Evolutionary conservation across 1,140 invertebrate species (phyloP), one percentile per base, ranked within the genome.

Genomic region (Rhagoletis pomonella): DNA sequence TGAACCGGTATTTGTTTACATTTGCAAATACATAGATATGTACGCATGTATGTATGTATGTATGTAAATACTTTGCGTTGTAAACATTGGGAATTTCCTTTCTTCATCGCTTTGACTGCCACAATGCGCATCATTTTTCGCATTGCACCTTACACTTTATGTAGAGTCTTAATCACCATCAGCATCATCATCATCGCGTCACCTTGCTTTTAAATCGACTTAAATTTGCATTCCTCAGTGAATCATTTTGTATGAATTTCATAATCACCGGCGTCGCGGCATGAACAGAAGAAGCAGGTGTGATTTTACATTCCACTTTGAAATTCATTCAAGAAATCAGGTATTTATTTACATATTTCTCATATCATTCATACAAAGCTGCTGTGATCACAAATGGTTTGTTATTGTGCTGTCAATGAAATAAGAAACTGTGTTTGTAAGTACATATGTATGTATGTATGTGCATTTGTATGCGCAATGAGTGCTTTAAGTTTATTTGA

Each of bases 271-370:
- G 81, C 77, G 29, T 6, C 67, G 44, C n/a, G 47, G 12, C 77
- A 84, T 19, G 6, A 84, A 10, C 44, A 84, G 29, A 39, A 55
- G 47, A 19, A 50, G 77, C 47, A 55, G 42, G 67, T 44, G 67
- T 44, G 42, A 73, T 73, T n/a, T n/a, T 73, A 42, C 67, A 73
- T 73, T 73, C 67, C 29, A 73, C 12, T 73, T 47, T 73, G 67
- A 73, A 73, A 73, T 73, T 73, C 67, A 73, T 73, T 73, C 42
- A 73, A 73, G 42, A 73, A n/a, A 73, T 73, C 67, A 73, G 67
- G 67, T 73, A 73, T 73, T 14, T 73, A n/a, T n/a, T n/a, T n/a
- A n/a, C n/a, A n/a, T n/a, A n/a, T n/a, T 14, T 73, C 67, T 73
- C 39, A 47, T 73, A 73, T 73, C 67, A 73, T 42, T 73, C 42